Base-by-base conservation (phyloP, 2,797 vertebrate species). In the Falco peregrinus region DNA sequence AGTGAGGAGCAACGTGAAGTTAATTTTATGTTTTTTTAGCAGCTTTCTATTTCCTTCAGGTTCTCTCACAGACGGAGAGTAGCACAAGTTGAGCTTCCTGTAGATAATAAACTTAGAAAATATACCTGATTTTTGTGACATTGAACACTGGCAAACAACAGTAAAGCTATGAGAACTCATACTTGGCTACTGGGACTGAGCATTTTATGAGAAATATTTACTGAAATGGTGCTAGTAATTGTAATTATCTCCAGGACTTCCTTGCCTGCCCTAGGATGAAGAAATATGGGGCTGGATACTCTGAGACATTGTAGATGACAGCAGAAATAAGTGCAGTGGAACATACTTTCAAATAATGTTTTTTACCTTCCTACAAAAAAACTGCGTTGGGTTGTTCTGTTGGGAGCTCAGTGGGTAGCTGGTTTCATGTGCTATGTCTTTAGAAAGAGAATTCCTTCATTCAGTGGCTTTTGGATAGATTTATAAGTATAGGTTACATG, bases 381-480 rank as follows among this genome's bases (percentile, higher is more conserved):
- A 48, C n/a, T 63, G 18, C 10, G 19, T 31, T 75, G 61, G 6
- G 16, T 65, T 70, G 39, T 78, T 39, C 47, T 79, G 8, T 64
- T 93, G 59, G 35, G 22, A 78, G 17, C 43, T 77, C 41, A 81
- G 0, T 51, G n/a, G 33, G 39, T 71, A 86, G 28, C 18, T 70
- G 48, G 19, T 60, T 88, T 87, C 37, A 53, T 73, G 25, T 53
- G 39, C 54, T 67, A 20, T 71, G 28, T 73, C 39, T 94, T 85
- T 60, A 39, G 82, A 89, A 81, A 60, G 59, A 79, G n/a, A 92
- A 68, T 95, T 88, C n/a, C 95, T 59, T 63, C 59, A 78, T 64
- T 56, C 39, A 76, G 35, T 84, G 84, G 65, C 43, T 84, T 82
- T 96, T 74, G 43, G 77, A 41, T 60, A 73, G 31, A 89, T 82